A percentile compares a stretch with the other conserved stretches of the same genome.
Evolutionary conservation across 1,140 invertebrate species (phyloP).

Genomic region (Theocolax elegans): DNA sequence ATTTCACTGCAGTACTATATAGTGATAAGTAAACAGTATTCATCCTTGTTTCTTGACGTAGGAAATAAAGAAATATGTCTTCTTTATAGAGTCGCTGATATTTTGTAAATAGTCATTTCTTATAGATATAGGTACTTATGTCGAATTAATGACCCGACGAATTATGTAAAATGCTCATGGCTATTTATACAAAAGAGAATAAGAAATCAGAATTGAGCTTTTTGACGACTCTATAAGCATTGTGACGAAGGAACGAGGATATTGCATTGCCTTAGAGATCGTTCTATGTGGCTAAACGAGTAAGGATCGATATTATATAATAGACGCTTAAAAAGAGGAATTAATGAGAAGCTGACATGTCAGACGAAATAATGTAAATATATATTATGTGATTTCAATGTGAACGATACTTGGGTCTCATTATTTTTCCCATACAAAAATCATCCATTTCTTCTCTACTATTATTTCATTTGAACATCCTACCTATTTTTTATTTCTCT

Average conservation of each 20-base stretch:
- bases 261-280: slow-evolving; percentile 24
- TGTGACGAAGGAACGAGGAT: not conserved
- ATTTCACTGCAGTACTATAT: not conserved
- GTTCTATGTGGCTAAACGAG: not conserved
- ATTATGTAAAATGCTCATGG: slow-evolving; percentile 11
- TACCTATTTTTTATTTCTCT: too few relatives aligned
- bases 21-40: slow-evolving; percentile 2
- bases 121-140: not conserved
- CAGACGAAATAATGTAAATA: slow-evolving; percentile 46
- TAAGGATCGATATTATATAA: not conserved
- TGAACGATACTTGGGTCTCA: slow-evolving; percentile 58
- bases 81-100: slow-evolving; percentile 1
- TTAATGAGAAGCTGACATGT: slow-evolving; percentile 2
- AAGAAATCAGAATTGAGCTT: not conserved
- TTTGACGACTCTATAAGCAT: not conserved
- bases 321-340: slow-evolving; percentile 18
- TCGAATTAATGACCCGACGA: not conserved
- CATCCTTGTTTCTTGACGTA: slow-evolving; percentile 3
- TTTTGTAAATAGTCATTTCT: slow-evolving; percentile 30
- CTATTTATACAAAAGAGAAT: not conserved
- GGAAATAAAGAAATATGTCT: not conserved
- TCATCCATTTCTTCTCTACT: slow-evolving; percentile 16
- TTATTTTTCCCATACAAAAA: slow-evolving; percentile 42
- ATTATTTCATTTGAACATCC: not conserved
- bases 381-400: slow-evolving; percentile 66